Evolutionary conservation across 2,797 vertebrate species (phyloP).

Genomic region (Atherinosoma microstoma): DNA sequence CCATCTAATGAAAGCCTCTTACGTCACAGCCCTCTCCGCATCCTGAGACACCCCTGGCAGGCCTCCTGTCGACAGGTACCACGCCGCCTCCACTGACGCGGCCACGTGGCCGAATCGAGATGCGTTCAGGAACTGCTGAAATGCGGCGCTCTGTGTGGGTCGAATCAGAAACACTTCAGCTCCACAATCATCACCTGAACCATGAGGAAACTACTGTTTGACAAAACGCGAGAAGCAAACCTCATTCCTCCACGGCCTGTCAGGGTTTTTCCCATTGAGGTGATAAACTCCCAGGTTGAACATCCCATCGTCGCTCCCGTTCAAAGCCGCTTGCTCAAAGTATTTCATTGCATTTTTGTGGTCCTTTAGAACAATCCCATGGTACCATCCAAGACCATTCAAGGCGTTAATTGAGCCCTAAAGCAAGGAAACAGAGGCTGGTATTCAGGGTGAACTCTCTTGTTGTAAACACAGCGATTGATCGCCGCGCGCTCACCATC

Average conservation of each 20-base stretch:
- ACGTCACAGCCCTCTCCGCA: conserved; percentile 89
- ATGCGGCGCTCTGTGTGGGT: conserved; percentile 88
- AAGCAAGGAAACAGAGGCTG: conserved; percentile 52
- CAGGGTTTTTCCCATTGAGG: conserved; percentile 83
- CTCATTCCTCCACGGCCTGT: conserved; percentile 83
- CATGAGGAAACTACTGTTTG: not conserved
- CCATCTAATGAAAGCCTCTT: conserved; percentile 75
- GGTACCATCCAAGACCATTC: conserved; percentile 94
- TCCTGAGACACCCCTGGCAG: conserved; percentile 86
- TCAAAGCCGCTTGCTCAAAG: conserved; percentile 88
- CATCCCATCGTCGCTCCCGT: conserved; percentile 88
- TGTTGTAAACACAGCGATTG: conserved; percentile 43
- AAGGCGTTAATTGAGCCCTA: conserved; percentile 91
- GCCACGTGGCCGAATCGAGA: conserved; percentile 86
- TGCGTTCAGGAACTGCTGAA: conserved; percentile 88
- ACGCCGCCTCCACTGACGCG: conserved; percentile 86
- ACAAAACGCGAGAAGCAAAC: conserved; percentile 66
- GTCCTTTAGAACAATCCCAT: conserved; percentile 86
- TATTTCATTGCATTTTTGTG: conserved; percentile 84
- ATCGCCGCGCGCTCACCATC: conserved; percentile 81
- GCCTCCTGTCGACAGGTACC: conserved; percentile 89
- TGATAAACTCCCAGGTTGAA: conserved; percentile 91
- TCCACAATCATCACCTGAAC: not conserved
- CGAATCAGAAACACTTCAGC: conserved; percentile 4
- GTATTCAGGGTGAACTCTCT: conserved; percentile 25